Evolutionary conservation across 2,113 vertebrate species (phyloP), one percentile per base, ranked within the genome.

Genomic region (Candoia aspera): DNA sequence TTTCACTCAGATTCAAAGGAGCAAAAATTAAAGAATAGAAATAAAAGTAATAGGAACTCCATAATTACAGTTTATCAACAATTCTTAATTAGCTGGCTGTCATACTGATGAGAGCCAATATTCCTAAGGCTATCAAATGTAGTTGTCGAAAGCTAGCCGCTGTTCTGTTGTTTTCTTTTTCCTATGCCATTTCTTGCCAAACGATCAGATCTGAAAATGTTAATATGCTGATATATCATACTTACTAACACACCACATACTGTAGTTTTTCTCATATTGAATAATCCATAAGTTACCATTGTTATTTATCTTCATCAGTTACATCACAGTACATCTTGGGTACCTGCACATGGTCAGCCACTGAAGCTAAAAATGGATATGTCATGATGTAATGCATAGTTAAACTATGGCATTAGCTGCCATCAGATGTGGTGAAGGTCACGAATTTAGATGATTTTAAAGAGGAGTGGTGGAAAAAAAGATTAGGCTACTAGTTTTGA

Each of bases 301-400:
- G 0, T 89, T 95, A 92, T 89, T 94, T 64, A 93, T 83, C 86
- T 60, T 92, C 96, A 96, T 96, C 60, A 93, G 96, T 93, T 95
- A 62, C 84, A 94, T 24, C 93, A 57, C 86, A 95, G 87, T 53
- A 13, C 93, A 87, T 93, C 90, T 97, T 91, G 87, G 64, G 88
- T 73, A 33, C 29, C n/a, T 68, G 64, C 6, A 33, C 17, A 37
- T 73, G 68, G 13, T 15, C n/a, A 73, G 6, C 5, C 68, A 73
- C 15, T 73, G n/a, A 37, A 49, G 49, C 49, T 49, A 49, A 49
- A 73, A 73, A 73, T 73, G n/a, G n/a, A 37, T 37, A 73, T 37
- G 68, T 33, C n/a, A 19, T 37, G 2, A 73, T 73, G 33, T 37
- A 73, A 73, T 33, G 15, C 68, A 73, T 37, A 73, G 15, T 73